Evolutionary conservation across 1,140 invertebrate species (phyloP), one percentile per base, ranked within the genome.

Genomic region (Notospermus geniculatus): DNA sequence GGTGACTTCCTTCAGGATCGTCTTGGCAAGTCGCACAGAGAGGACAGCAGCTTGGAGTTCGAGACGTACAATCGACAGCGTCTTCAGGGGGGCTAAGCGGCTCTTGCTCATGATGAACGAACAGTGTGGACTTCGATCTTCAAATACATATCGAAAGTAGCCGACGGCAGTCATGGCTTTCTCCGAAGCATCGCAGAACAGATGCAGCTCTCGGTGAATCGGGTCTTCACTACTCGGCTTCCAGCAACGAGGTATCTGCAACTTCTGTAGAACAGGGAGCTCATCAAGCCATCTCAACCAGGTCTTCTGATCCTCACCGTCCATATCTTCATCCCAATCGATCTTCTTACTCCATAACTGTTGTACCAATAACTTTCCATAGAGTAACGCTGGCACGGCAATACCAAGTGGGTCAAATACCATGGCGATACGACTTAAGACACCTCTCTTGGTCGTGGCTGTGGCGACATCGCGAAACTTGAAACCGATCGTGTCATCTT

Each of bases 371-470:
- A 36, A 15, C 41, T 71, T 72, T 25, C 64, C 71, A 1, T 11
- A 56, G 5, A 70, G 55, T 13, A 64, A 57, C 41, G 68, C 59
- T 7, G 66, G 67, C 1, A 65, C 63, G 9, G 71, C 17, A 22
- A 72, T 62, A 39, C 65, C 65, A 7, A 71, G 30, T 0, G 71
- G 72, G 25, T 74, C 72, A 62, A 61, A 72, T n/a, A 71, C 50
- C 0, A 65, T 71, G 2, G 57, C 54, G 2, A 71, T 58, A 11
- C 57, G 67, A n/a, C 68, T 67, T 17, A 74, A 29, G 7, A 69
- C 59, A 39, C 64, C 67, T n/a, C n/a, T n/a, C n/a, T n/a, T n/a
- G n/a, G n/a, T n/a, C n/a, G n/a, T n/a, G n/a, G n/a, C n/a, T n/a
- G n/a, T n/a, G n/a, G n/a, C n/a, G n/a, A n/a, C n/a, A n/a, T n/a